Evolutionary conservation across 2,113 vertebrate species (phyloP), one percentile per base, ranked within the genome.

Genomic region (Onychostoma macrolepis): DNA sequence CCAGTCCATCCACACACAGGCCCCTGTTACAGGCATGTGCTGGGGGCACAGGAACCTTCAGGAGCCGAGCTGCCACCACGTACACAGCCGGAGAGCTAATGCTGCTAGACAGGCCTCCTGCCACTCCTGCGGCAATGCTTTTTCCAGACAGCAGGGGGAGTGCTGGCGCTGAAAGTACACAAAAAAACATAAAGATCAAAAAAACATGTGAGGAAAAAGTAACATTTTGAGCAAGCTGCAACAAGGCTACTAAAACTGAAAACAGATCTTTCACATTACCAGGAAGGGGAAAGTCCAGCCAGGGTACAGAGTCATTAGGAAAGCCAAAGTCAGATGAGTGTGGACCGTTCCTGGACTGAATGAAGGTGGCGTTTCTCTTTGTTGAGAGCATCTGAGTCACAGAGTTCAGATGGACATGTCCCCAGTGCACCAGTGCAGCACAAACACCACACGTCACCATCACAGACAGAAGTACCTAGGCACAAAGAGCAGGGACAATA

Each of bases 11-110:
- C 17, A 80, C 56, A 87, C 93, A 93, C 71, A 97, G 92, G 0
- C 96, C 96, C 3, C 96, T 92, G 92, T 94, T 97, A 88, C 92
- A 96, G 43, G 95, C 90, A 0, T 95, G 87, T 0, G 91, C 65
- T 2, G 95, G 94, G 0, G 93, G 93, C 9, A 11, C 71, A 0
- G 95, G 93, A 41, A 88, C 91, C 78, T 9, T 90, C 88, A 96
- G 86, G 72, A 95, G 89, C 80, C 91, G 92, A 36, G 94, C 89
- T 0, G 95, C 96, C 75, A 97, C 82, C 82, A 96, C 88, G 0
- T 97, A 96, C 89, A 96, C 96, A 85, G 94, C 93, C 88, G 94
- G 12, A 0, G 96, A 97, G 86, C 95, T 96, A 88, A 94, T 90
- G 86, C 93, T 95, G 85, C 95, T 90, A 13, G 94, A 45, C 2